Conservation (phyloP, 1,140 invertebrate genomes). For the Forficula auricularia region DNA sequence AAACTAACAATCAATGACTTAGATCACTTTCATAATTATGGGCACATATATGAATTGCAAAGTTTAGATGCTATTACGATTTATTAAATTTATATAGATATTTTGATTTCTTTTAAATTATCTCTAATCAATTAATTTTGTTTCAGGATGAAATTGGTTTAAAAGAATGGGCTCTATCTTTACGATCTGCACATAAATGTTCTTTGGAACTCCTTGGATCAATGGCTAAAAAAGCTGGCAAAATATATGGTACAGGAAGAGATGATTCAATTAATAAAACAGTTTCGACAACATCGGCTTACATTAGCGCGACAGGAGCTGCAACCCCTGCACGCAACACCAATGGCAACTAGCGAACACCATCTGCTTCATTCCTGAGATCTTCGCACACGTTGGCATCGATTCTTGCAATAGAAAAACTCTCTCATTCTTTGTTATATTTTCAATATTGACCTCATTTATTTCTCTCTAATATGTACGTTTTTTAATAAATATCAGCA, state of each 20-base stretch:
- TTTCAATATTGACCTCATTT: too few relatives aligned
- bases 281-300: constrained; percentile 6
- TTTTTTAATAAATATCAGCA: too few relatives aligned
- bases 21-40: too few relatives aligned
- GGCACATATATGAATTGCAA: too few relatives aligned
- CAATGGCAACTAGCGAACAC: constrained; percentile 11
- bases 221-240: constrained; percentile 91
- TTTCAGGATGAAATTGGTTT: constrained; percentile 84
- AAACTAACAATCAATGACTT: too few relatives aligned
- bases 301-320: background rate
- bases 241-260: constrained; percentile 78
- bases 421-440: too few relatives aligned
- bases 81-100: too few relatives aligned
- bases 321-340: constrained; percentile 7
- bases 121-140: constrained; percentile 9
- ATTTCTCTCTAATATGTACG: too few relatives aligned
- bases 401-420: too few relatives aligned
- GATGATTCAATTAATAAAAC: constrained; percentile 19
- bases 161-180: constrained; percentile 83
- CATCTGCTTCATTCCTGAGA: background rate
- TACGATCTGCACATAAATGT: constrained; percentile 78
- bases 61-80: too few relatives aligned
- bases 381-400: background rate
- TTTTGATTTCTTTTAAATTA: too few relatives aligned
- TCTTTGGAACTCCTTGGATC: constrained; percentile 79